Base-by-base conservation (phyloP, 2,797 vertebrate genomes). In the Apogon hyalosoma region DNA sequence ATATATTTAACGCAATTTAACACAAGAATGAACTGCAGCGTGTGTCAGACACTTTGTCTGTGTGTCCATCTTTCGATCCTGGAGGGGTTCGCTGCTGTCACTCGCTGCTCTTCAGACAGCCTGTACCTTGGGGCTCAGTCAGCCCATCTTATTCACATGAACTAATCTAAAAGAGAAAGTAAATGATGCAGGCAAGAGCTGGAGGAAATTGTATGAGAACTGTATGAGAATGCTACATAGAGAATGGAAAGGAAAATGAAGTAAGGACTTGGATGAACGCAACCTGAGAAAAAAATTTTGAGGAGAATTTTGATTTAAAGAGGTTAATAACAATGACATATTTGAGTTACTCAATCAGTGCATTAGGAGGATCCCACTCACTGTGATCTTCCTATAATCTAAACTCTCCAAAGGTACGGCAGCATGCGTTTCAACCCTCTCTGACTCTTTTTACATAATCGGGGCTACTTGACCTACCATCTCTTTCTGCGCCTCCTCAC, bases 361-460 rank as follows among this genome's bases (percentile, higher is more conserved):
- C 11, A 48, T 45, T 48, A 72, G 31, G 52, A 75, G 24, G 28
- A 58, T 69, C 64, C 46, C 62, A 62, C 74, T 66, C 54, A 12
- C 16, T 77, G 63, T 71, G 54, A 77, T 73, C 57, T 64, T 33
- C 53, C 48, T 43, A 33, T 77, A 80, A 86, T 80, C 66, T 62
- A 66, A 75, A 84, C 46, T 70, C 63, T 77, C 63, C 53, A 77
- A 85, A 79, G 75, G 66, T 64, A 76, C 48, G 60, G 66, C 63
- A 75, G 69, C 75, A 80, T 82, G 81, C 80, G 79, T 77, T 87
- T 62, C 73, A 85, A 50, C 63, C 51, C 69, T 79, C 71, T 72
- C 49, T 68, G 59, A 68, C 75, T 82, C 70, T 66, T 88, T 90
- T 90, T 90, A 91, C 84, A 91, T 91, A 90, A 91, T 88, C 84